Evolutionary conservation across 1,140 invertebrate species (phyloP), one percentile per base, ranked within the genome.

Genomic region (Caerostris darwini): DNA sequence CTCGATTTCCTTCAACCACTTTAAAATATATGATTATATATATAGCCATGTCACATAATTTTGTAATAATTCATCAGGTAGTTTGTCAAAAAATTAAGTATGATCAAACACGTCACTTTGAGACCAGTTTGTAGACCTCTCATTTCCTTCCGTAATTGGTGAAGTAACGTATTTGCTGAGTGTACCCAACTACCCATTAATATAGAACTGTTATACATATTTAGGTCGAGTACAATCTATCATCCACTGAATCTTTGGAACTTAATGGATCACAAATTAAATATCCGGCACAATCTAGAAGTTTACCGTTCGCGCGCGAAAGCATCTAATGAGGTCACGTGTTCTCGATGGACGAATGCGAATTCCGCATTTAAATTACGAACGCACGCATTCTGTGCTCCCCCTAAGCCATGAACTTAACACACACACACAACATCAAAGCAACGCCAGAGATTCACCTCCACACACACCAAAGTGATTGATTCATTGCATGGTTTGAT

Each of bases 331-430:
- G 89, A 56, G 89, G 69, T 90, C 89, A 90, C 71, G 56, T 77
- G 89, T 58, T 59, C 89, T 7, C 6, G 89, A 89, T 77, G 81
- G 89, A 90, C 89, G 89, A 90, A 90, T 90, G 89, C 61, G 69
- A 90, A 58, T 90, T 64, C 58, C 14, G 6, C 7, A 19, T 19
- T 7, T 14, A 86, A 86, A 90, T 56, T 77, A 69, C 64, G 34
- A 90, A 90, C 54, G 56, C 89, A 53, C 71, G 56, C 67, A 90
- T 89, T 89, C 54, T 6, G 7, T 34, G 56, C 69, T 19, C n/a
- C 56, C 17, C 7, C 50, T 12, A 19, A 56, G 59, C 5, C 8
- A 17, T 19, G n/a, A 90, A 90, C 53, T n/a, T n/a, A n/a, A n/a
- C n/a, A n/a, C n/a, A n/a, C n/a, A n/a, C n/a, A n/a, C n/a, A 90